Evolutionary conservation across 2,113 vertebrate species (phyloP).

Genomic region (Calyptommatus sinebrachiatus): DNA sequence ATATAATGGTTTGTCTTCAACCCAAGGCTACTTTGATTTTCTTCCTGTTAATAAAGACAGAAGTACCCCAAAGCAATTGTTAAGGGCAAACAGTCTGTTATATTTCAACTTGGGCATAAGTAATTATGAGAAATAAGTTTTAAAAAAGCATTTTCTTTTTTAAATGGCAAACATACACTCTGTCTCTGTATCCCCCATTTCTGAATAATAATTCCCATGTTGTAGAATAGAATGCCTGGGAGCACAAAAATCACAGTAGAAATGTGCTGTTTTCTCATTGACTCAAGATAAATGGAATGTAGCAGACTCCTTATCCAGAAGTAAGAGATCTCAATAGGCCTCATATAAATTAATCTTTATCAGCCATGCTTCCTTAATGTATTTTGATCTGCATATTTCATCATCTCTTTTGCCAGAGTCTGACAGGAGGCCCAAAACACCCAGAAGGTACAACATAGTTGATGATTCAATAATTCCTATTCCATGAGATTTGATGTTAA

Average conservation of each 20-base stretch:
- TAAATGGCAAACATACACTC: background rate
- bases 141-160: slow-evolving; percentile 2
- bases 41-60: slow-evolving; percentile 6
- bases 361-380: background rate
- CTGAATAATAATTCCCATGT: rapidly evolving
- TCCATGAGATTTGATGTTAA: background rate
- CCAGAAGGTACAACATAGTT: too few relatives aligned
- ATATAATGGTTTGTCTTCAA: slow-evolving; percentile 25
- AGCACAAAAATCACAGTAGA: background rate
- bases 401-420: background rate
- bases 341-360: too few relatives aligned
- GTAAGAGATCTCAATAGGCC: background rate
- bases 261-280: background rate
- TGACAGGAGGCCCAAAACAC: too few relatives aligned
- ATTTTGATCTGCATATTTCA: background rate
- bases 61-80: background rate
- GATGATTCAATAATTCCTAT: too few relatives aligned
- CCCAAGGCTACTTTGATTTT: background rate
- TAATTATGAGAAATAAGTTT: background rate
- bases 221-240: background rate
- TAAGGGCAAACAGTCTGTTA: slow-evolving; percentile 10
- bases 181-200: background rate
- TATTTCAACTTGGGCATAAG: slow-evolving; percentile 18
- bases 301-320: background rate
- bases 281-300: background rate